These are phyloP conservation scores for Pavo muticus DNA, from an alignment of 2,113 vertebrate species.

Conservation along the genomic window DNA sequence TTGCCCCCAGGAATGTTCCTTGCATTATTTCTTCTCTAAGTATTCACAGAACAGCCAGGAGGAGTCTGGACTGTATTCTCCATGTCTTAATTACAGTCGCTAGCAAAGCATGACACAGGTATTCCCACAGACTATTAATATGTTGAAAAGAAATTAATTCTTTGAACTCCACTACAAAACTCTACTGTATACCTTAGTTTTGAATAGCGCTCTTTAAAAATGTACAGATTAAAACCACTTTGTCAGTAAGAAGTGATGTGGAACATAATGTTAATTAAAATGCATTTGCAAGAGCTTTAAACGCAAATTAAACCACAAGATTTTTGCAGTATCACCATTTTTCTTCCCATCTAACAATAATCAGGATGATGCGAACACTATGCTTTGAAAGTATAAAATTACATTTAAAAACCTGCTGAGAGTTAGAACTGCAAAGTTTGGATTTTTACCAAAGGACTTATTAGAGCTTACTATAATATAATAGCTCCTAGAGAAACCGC, in stretches of 20 bases:
- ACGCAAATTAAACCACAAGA: constrained; percentile 46
- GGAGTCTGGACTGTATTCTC: background rate
- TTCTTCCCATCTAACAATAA: constrained; percentile 55
- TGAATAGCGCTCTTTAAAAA: constrained; percentile 26
- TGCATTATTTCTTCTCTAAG: background rate
- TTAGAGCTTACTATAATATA: background rate
- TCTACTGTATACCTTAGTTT: background rate
- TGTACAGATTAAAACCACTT: background rate
- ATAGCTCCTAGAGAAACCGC: background rate
- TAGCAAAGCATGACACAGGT: background rate
- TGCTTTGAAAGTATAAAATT: background rate
- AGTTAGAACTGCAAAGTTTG: background rate
- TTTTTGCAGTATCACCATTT: constrained; percentile 60
- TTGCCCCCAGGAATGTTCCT: background rate
- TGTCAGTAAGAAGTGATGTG: constrained; percentile 33
- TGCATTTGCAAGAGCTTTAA: constrained; percentile 57
- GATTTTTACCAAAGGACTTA: constrained; percentile 19
- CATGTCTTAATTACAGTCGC: background rate
- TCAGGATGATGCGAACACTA: constrained; percentile 14
- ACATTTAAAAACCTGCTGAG: constrained; percentile 32
- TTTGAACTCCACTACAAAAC: background rate
- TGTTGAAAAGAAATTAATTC: background rate
- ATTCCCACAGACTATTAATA: background rate
- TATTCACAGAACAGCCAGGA: background rate
- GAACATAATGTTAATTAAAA: constrained; percentile 68